Base-by-base conservation (phyloP, 92 coral and sea anemone species). In the Actinernus sp. region DNA sequence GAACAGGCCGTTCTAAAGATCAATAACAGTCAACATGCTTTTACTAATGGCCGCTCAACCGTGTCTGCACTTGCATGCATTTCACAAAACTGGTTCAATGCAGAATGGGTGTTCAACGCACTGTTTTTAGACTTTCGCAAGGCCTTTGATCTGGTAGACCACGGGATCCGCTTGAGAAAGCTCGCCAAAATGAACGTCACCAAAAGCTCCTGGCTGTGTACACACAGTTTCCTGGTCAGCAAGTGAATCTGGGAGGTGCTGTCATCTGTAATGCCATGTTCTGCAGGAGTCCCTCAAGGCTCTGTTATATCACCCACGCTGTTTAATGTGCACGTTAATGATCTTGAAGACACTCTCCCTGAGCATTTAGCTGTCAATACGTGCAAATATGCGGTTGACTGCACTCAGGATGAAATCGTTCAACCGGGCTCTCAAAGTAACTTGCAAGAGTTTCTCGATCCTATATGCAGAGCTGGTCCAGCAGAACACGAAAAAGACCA, bases 311-410 rank as follows among this genome's bases (percentile, higher is more conserved):
- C 67, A 19, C 48, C 51, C 11, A 31, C 18, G 7, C 3, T 60
- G 5, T 60, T 60, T 22, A 60, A 60, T 28, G 70, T 72, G 10
- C 31, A 12, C 36, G 45, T 26, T 18, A 28, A 44, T 7, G 67
- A 48, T 27, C 16, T 59, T 23, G 52, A 45, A 4, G 36, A 49
- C 31, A 25, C 38, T 11, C 7, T 17, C 16, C 47, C 58, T 13
- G 49, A 23, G 4, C 29, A 44, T 27, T 10, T 69, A 7, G 2
- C 27, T 40, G 31, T 56, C 19, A 70, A 58, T 7, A 72, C 69
- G 10, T 81, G 81, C 51, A 81, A 81, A 38, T 81, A 72, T 37
- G 70, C 81, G 8, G 75, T 55, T 33, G 85, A 78, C 31, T 78
- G 85, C 59, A 59, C 62, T 23, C 71, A 58, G 19, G 34, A 34